phyloP scores from a whole-genome alignment of 1,140 invertebrate species.

The Drosophila yakuba region DNA sequence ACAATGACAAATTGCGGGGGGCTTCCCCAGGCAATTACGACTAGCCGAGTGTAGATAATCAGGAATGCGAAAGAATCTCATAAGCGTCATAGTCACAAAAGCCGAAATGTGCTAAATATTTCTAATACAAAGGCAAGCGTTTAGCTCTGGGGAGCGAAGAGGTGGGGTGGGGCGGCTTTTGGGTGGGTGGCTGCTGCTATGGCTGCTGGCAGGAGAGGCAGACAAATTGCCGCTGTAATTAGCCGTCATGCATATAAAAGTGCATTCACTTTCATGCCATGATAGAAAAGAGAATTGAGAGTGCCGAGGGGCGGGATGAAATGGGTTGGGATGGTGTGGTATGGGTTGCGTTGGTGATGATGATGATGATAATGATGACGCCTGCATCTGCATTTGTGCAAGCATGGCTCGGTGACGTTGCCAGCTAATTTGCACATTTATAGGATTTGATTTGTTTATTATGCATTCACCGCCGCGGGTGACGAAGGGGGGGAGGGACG shows the following conservation, averaged over 20 bases:
- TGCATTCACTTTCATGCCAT: constrained; percentile 79
- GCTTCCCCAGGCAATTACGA: constrained; percentile 41
- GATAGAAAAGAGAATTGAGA: constrained; percentile 53
- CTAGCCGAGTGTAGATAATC: constrained; percentile 20
- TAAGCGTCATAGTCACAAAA: constrained; percentile 61
- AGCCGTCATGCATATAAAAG: constrained; percentile 79
- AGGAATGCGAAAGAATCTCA: constrained; percentile 16
- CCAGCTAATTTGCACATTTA: constrained; percentile 75
- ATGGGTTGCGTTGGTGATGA: background rate
- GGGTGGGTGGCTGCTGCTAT: background rate
- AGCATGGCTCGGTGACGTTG: constrained; percentile 67
- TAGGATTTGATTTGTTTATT: constrained; percentile 80
- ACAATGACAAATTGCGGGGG: constrained; percentile 50
- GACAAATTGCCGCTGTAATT: constrained; percentile 80
- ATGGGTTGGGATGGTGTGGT: background rate
- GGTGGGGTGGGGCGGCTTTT: constrained; percentile 3
- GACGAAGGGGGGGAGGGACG: background rate
- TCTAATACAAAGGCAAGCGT: constrained; percentile 63
- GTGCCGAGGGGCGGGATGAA: background rate
- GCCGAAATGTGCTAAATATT: constrained; percentile 65
- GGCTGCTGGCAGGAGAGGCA: constrained; percentile 38
- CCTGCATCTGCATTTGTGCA: constrained; percentile 44
- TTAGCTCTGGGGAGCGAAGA: constrained; percentile 56
- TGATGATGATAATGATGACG: constrained; percentile 53
- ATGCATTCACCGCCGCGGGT: constrained; percentile 42